Evolutionary conservation across 2,888 invertebrate species (phyloP).

Genomic region (Liodrosophila aerea): DNA sequence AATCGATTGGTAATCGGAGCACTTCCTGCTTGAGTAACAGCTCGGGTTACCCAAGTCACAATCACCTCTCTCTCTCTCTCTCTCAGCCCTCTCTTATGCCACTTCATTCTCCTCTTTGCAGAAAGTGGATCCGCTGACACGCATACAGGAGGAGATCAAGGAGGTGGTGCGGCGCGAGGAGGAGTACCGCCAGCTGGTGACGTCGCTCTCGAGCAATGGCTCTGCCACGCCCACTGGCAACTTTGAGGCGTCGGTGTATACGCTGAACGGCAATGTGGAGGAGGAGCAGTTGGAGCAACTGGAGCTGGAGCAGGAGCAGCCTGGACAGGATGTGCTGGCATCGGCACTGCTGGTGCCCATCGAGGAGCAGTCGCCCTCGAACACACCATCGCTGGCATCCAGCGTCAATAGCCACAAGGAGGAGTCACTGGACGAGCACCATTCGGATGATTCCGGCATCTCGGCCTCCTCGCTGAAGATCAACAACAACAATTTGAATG

Average conservation of each 20-base stretch:
- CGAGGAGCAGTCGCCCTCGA: constrained; percentile 72
- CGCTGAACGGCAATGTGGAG: constrained; percentile 40
- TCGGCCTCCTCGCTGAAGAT: constrained; percentile 81
- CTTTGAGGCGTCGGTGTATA: constrained; percentile 26
- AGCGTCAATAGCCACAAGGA: constrained; percentile 78
- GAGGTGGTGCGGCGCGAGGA: constrained; percentile 92
- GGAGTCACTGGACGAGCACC: constrained; percentile 79
- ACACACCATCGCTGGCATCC: constrained; percentile 71
- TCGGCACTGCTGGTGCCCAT: constrained; percentile 61
- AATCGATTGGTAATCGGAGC: constrained; percentile 45
- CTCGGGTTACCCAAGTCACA: constrained; percentile 22
- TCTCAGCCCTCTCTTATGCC: constrained; percentile 5
- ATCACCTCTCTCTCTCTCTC: background rate
- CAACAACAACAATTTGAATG: constrained; percentile 57
- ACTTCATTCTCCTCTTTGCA: constrained; percentile 81
- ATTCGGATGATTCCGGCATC: constrained; percentile 82
- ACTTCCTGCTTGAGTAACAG: background rate
- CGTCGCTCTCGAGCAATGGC: constrained; percentile 50
- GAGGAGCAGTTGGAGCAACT: constrained; percentile 15
- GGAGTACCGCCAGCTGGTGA: constrained; percentile 86
- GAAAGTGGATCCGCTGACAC: constrained; percentile 88
- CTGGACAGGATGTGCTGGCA: constrained; percentile 44
- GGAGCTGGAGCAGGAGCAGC: background rate
- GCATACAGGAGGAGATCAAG: constrained; percentile 94
- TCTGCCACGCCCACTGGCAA: constrained; percentile 18